Base-by-base conservation (phyloP, 2,113 vertebrate genomes). In the Brachypodius melanocephalos region DNA sequence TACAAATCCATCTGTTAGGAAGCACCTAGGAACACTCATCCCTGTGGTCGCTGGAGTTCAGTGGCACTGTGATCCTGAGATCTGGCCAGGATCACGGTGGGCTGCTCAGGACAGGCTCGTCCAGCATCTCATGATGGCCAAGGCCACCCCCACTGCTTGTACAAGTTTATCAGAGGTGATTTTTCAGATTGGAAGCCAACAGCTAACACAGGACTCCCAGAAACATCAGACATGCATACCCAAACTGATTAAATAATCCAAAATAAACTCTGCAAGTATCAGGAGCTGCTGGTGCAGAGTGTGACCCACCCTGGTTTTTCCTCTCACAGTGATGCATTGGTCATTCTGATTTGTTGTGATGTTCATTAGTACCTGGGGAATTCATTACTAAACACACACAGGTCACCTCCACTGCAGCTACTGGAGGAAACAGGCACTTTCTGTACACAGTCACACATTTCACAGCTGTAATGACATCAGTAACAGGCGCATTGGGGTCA, bases 301-400 rank as follows among this genome's bases (percentile, higher is more conserved):
- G 31, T 46, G 63, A 63, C 19, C 66, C 71, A 22, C 48, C 38
- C 51, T 4, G 61, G 55, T 28, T 63, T 66, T 28, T 59, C 49
- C 68, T 54, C 49, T 73, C 34, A 0, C 3, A 22, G 77, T 94
- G 85, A 95, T 12, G 4, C 80, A 82, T 42, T 72, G 75, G 90
- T 51, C 81, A 32, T 73, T 92, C 93, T 84, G 80, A 95, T 95
- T 93, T 69, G 32, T 67, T 67, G 87, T 75, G 91, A 95, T 92
- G 85, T 96, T 96, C 96, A 95, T 94, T 96, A 86, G 95, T 69
- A 86, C 71, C 95, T 31, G 86, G 96, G 96, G 96, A 97, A 96
- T 96, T 88, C 49, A 6, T 87, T 43, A 28, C 88, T 92, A 82
- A 97, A 63, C 89, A 55, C 71, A 85, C 10, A 57, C 91, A 90